Conservation (phyloP, 2,888 invertebrate species). For the Carcina quercana region DNA sequence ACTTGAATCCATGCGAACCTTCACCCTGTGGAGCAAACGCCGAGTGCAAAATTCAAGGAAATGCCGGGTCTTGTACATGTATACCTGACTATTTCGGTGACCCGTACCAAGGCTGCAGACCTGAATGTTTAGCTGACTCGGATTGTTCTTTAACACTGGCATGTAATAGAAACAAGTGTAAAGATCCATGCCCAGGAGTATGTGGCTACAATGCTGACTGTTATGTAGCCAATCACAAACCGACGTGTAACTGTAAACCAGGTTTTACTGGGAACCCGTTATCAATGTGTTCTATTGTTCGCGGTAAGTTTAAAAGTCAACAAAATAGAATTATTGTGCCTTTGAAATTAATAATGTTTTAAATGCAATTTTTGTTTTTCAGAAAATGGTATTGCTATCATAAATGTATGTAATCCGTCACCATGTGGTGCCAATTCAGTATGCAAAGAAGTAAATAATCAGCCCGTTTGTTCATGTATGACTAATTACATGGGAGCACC, state of each 20-base stretch:
- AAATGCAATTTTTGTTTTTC: constrained; percentile 20
- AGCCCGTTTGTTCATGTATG: constrained; percentile 83
- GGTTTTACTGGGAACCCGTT: constrained; percentile 82
- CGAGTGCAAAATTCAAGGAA: constrained; percentile 81
- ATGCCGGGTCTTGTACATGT: constrained; percentile 83
- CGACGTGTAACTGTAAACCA: constrained; percentile 74
- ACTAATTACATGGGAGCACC: constrained; percentile 79
- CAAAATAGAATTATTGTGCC: constrained; percentile 18
- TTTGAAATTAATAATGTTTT: constrained; percentile 42
- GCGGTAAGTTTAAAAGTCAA: constrained; percentile 36
- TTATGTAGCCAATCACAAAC: constrained; percentile 78
- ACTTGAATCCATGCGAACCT: constrained; percentile 75
- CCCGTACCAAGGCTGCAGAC: constrained; percentile 83
- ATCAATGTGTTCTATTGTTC: constrained; percentile 52
- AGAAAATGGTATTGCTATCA: constrained; percentile 42
- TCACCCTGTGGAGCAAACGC: constrained; percentile 82
- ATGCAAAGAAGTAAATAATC: constrained; percentile 81
- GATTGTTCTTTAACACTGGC: constrained; percentile 78
- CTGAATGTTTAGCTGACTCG: constrained; percentile 78
- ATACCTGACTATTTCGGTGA: constrained; percentile 82
- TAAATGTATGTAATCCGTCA: constrained; percentile 81
- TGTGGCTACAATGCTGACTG: constrained; percentile 81
- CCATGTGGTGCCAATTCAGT: constrained; percentile 83
- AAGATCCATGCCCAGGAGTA: constrained; percentile 80
- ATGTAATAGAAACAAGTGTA: constrained; percentile 79